phyloP scores from a whole-genome alignment of 2,888 invertebrate genomes.

The Ornithoptera priamus region DNA sequence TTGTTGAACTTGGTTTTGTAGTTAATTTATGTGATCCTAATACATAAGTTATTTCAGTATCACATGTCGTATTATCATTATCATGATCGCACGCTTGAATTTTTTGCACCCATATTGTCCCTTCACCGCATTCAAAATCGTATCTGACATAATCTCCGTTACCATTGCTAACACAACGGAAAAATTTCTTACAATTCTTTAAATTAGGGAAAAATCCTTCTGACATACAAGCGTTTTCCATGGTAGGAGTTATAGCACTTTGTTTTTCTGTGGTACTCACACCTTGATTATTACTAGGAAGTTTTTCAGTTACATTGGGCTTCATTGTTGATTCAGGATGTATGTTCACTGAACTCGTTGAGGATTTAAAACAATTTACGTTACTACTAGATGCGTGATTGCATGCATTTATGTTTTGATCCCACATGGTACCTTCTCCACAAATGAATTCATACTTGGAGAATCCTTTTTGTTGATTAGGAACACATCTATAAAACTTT shows the following conservation, averaged over 20 bases:
- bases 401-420: conserved; percentile 82
- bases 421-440: conserved; percentile 89
- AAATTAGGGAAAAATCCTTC: conserved; percentile 86
- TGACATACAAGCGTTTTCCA: conserved; percentile 62
- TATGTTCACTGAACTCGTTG: conserved; percentile 2
- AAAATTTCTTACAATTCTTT: conserved; percentile 86
- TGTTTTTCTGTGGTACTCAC: conserved; percentile 2
- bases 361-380: conserved; percentile 36
- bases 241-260: conserved; percentile 66
- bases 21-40: conserved; percentile 10
- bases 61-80: conserved; percentile 39
- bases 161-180: conserved; percentile 82
- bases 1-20: conserved; percentile 7
- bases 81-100: conserved; percentile 77
- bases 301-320: conserved; percentile 41
- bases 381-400: conserved; percentile 68
- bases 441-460: conserved; percentile 86
- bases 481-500: conserved; percentile 89
- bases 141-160: conserved; percentile 72
- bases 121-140: conserved; percentile 83
- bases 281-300: conserved; percentile 30
- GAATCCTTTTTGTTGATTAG: conserved; percentile 79
- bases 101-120: conserved; percentile 85
- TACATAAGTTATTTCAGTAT: conserved; percentile 11
- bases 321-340: neutral